Base-by-base conservation (phyloP, 2,888 invertebrate genomes). In the Magallana nippona region DNA sequence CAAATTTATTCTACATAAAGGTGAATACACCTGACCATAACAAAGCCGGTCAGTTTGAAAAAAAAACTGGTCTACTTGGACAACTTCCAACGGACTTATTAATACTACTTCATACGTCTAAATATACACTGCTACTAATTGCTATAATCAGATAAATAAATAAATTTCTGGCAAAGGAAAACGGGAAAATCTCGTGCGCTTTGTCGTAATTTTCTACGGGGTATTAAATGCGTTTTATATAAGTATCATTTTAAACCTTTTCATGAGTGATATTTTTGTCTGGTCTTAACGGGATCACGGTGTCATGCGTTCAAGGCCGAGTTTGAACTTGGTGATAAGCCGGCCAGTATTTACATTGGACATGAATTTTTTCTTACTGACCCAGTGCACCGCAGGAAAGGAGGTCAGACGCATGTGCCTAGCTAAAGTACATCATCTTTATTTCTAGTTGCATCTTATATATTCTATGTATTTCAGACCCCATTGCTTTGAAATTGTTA, bases 71-170 rank as follows among this genome's bases (percentile, higher is more conserved):
- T 32, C 71, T 27, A 71, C 71, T 15, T 71, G 71, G 71, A 71
- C 32, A 32, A 15, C 13, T 22, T 71, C 27, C 71, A 71, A 71
- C 27, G 15, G 8, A 8, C 71, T 19, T 22, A 27, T 11, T 11
- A 27, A 71, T 71, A 22, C 27, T 71, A 22, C 32, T 71, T 15
- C 32, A 71, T 27, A 17, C 15, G 15, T 71, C 10, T 71, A 13
- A 71, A 71, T 27, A 71, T 27, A 27, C 3, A 71, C 13, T 11
- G 27, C 32, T 22, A 8, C 22, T 71, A 60, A 22, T 71, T 71
- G 22, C 22, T 13, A 15, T 71, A 71, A 71, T 71, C 71, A 71
- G 71, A 71, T 71, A 71, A 13, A 71, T 11, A 71, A 71, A 71
- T 15, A 13, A 27, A 71, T 71, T 13, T 71, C 2, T 71, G 71